phyloP scores from a whole-genome alignment of 2,888 invertebrate genomes.

The Hypomecis atomaria region DNA sequence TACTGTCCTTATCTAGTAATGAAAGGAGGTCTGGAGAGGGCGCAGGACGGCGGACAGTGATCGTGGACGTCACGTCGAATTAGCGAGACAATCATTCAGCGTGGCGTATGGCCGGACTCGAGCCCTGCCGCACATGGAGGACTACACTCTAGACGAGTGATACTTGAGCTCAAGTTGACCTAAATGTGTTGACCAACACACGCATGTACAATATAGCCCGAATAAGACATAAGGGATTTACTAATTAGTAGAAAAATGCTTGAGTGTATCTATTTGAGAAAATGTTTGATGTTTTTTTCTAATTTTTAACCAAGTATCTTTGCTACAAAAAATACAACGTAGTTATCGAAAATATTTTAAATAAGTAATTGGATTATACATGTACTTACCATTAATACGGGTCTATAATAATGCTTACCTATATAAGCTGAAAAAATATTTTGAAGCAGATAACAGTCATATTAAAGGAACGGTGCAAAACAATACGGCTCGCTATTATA shows the following conservation, averaged over 20 bases:
- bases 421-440: too few relatives aligned
- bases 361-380: too few relatives aligned
- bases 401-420: too few relatives aligned
- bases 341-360: too few relatives aligned
- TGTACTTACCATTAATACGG: too few relatives aligned
- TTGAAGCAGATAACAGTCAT: too few relatives aligned
- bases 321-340: too few relatives aligned
- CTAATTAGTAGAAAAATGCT: too few relatives aligned
- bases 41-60: conserved; percentile 47
- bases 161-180: conserved; percentile 58
- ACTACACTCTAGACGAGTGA: conserved; percentile 66
- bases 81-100: conserved; percentile 77
- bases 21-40: conserved; percentile 36
- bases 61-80: conserved; percentile 64
- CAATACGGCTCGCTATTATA: too few relatives aligned
- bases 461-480: too few relatives aligned
- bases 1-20: conserved; percentile 45
- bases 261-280: background rate
- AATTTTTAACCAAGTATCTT: too few relatives aligned
- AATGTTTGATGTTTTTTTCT: background rate
- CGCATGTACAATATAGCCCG: conserved; percentile 17
- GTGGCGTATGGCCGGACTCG: conserved; percentile 59
- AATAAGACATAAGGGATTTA: too few relatives aligned
- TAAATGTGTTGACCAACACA: conserved; percentile 50
- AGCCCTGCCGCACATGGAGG: conserved; percentile 68